These are phyloP conservation scores for Brachionus asplanchnoidis DNA, from an alignment of 1,140 invertebrate genomes.

Conservation along the genomic window DNA sequence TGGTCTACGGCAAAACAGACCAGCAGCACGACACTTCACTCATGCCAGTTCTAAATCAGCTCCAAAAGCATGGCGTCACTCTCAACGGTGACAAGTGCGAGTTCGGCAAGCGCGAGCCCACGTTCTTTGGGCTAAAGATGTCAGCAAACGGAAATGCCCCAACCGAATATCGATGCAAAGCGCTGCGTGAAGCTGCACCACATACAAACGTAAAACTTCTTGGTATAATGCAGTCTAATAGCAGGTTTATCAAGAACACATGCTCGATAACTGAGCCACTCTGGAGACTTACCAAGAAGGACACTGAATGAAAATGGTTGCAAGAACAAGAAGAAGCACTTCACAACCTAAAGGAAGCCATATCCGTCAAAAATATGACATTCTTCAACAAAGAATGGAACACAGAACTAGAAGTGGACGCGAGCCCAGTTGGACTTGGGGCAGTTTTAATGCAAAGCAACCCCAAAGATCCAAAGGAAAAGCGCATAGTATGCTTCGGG, in stretches of 20 bases:
- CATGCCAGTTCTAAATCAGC: conserved; percentile 41
- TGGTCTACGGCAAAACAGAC: conserved; percentile 44
- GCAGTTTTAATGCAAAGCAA: too few species aligned
- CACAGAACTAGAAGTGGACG: too few species aligned
- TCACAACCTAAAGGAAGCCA: too few species aligned
- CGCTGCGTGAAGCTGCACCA: conserved; percentile 30
- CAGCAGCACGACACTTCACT: conserved; percentile 45
- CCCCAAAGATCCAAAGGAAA: too few species aligned
- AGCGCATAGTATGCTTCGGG: too few species aligned
- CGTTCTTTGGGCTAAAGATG: conserved; percentile 51
- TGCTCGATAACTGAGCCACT: not conserved
- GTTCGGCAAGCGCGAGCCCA: conserved; percentile 46
- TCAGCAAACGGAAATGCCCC: conserved; percentile 38
- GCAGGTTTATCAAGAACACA: not conserved
- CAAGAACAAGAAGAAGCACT: too few species aligned
- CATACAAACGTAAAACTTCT: conserved; percentile 42
- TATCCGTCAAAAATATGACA: too few species aligned
- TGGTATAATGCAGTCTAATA: not conserved
- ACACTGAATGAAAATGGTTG: too few species aligned
- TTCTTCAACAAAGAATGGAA: too few species aligned
- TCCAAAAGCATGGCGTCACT: conserved; percentile 46
- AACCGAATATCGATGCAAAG: conserved; percentile 40
- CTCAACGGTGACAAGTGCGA: conserved; percentile 53
- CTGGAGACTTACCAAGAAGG: too few species aligned
- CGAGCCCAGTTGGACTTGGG: too few species aligned